Percentiles rank a stretch among this genome's conserved stretches.
Evolutionary conservation across 2,113 vertebrate genomes (phyloP).

Genomic region (Brachyistius frenatus): DNA sequence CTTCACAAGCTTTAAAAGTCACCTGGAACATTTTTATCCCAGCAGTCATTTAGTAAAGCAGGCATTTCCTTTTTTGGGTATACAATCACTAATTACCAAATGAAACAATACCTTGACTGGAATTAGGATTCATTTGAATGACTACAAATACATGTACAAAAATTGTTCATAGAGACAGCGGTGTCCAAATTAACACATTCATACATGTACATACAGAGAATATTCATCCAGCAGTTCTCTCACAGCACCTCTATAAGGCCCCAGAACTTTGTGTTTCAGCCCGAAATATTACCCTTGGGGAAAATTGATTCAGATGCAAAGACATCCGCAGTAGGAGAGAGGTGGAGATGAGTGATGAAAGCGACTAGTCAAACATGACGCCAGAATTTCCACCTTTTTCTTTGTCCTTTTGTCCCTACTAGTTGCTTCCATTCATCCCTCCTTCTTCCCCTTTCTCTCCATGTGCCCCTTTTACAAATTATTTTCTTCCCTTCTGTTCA

Average conservation of each 20-base stretch:
- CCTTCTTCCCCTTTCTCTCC: background rate
- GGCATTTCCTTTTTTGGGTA: background rate
- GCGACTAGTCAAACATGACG: constrained; percentile 47
- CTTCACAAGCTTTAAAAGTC: constrained; percentile 42
- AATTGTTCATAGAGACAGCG: background rate
- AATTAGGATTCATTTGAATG: background rate
- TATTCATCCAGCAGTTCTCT: constrained; percentile 18
- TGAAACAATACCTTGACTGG: background rate
- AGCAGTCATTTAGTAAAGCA: constrained; percentile 8
- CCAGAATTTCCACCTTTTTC: constrained; percentile 24
- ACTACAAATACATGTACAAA: background rate
- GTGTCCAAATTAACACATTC: background rate
- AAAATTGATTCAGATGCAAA: constrained; percentile 56
- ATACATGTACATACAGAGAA: too few species aligned
- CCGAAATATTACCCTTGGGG: constrained; percentile 44
- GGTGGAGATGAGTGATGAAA: constrained; percentile 49
- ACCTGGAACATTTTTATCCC: constrained; percentile 19
- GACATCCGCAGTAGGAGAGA: constrained; percentile 35
- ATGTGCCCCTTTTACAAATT: constrained; percentile 1
- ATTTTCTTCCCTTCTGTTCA: constrained; percentile 4
- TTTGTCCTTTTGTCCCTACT: background rate
- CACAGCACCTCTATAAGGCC: constrained; percentile 8
- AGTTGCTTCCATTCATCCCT: background rate
- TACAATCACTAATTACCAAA: background rate
- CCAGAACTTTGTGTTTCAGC: constrained; percentile 48